Base-by-base conservation (phyloP, 2,113 vertebrate species). In the Anoplopoma fimbria region DNA sequence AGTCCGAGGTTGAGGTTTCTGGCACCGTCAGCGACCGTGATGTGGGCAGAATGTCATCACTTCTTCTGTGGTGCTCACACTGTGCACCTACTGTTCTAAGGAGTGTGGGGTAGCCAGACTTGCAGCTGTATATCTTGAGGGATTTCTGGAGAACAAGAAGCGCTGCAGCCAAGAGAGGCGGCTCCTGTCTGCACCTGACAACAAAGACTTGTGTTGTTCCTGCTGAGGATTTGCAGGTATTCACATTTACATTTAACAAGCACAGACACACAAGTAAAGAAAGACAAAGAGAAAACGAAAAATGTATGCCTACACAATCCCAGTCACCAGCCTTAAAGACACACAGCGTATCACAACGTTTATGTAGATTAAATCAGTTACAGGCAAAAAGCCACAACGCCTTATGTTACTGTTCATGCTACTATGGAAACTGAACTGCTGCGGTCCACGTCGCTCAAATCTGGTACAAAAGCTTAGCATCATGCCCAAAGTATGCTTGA, bases 41-140 rank as follows among this genome's bases (percentile, higher is more conserved):
- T 89, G 88, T 83, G 82, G 84, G 81, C 82, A 87, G 63, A 88
- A 83, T 82, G 84, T 89, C 85, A 85, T 91, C 82, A 60, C 82
- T 71, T 89, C 77, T 77, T 81, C 87, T 77, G 36, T 70, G 74
- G 69, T 27, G 51, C 82, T 77, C 65, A 76, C 81, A 89, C 91
- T 84, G 83, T 89, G 83, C 79, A 40, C 79, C 76, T 65, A 93
- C 88, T 88, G 88, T 93, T 92, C 88, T 88, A 65, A 6, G 67
- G 10, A 78, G 67, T 60, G 76, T 69, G 45, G 53, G 75, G 49
- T 23, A 34, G 76, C 62, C 75, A 68, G 61, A 87, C 49, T 42
- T 79, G 25, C 83, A 81, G 82, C 83, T 88, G 87, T 87, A 83
- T 89, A 86, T 90, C 82, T 72, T 45, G 17, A 75, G 63, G 84